Percentiles rank a stretch among this genome's conserved stretches.
phyloP scores from a whole-genome alignment of 2,888 invertebrate genomes.

The Entomobrya proxima region DNA sequence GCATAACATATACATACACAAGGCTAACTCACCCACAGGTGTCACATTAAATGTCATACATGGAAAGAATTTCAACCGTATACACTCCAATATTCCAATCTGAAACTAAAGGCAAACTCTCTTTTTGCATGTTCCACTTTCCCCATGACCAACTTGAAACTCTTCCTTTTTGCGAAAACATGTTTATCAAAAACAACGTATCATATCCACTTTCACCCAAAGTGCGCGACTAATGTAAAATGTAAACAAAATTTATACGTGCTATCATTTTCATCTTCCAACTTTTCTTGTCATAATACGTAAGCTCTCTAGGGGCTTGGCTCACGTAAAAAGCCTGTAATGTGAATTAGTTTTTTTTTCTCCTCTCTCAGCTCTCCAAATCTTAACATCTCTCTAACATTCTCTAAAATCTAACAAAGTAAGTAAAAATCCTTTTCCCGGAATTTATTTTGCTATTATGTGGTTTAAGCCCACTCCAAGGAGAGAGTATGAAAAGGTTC shows the following conservation, averaged over 20 bases:
- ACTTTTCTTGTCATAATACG: neutral
- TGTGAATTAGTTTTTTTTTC: neutral
- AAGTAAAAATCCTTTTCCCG: neutral
- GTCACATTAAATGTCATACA: neutral
- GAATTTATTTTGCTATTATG: constrained; percentile 3
- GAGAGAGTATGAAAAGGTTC: neutral
- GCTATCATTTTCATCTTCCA: neutral
- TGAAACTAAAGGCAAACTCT: too few relatives aligned
- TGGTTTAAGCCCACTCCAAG: neutral
- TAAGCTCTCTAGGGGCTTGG: neutral
- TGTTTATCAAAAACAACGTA: too few relatives aligned
- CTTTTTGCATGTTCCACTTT: too few relatives aligned
- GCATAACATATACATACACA: neutral
- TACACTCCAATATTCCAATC: too few relatives aligned
- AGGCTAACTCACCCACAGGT: neutral
- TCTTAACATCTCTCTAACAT: too few relatives aligned
- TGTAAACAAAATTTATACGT: neutral
- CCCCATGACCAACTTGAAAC: neutral
- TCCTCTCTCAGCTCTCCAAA: too few relatives aligned
- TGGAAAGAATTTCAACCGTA: too few relatives aligned
- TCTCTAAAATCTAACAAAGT: constrained; percentile 1
- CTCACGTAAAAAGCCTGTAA: neutral
- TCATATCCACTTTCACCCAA: too few relatives aligned
- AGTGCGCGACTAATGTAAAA: too few relatives aligned
- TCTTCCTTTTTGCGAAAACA: too few relatives aligned